Percentiles rank a stretch among this genome's conserved stretches.
Conservation (phyloP, 2,888 invertebrate genomes). For the Augochlorella aurata region DNA sequence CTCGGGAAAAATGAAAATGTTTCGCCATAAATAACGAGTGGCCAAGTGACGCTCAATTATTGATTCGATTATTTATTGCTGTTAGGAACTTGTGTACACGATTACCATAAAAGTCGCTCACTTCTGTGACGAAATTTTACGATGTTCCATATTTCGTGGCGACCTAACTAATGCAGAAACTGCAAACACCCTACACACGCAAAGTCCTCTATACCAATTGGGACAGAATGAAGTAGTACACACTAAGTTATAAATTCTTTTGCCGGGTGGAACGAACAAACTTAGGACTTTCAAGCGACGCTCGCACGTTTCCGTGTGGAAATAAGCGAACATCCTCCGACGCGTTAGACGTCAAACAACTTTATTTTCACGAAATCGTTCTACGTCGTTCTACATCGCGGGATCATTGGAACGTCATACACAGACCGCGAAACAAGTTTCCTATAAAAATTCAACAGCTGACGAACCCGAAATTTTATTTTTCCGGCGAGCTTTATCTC, state of each 20-base stretch:
- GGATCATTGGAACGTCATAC: slow-evolving; percentile 9
- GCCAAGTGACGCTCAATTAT: no score
- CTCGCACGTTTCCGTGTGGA: neutral
- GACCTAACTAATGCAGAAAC: neutral
- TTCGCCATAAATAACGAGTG: no score
- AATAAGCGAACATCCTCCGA: neutral
- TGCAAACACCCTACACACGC: neutral
- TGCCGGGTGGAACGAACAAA: neutral
- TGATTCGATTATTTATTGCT: no score
- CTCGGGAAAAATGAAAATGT: no score
- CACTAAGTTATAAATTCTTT: neutral
- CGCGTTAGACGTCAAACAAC: neutral
- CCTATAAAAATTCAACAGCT: slow-evolving; percentile 2
- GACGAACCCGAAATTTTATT: neutral
- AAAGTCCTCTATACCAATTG: neutral
- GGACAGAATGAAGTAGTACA: neutral
- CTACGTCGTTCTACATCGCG: neutral
- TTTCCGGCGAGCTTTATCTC: neutral
- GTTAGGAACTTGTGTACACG: no score
- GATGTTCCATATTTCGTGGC: no score
- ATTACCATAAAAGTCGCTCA: no score
- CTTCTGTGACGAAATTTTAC: no score
- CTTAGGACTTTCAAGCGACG: neutral
- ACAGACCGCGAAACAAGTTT: neutral
- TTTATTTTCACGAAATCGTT: slow-evolving; percentile 16